Percentiles rank a stretch among this genome's conserved stretches.
phyloP scores from a whole-genome alignment of 2,888 invertebrate species.

The Drosophila mulleri region DNA sequence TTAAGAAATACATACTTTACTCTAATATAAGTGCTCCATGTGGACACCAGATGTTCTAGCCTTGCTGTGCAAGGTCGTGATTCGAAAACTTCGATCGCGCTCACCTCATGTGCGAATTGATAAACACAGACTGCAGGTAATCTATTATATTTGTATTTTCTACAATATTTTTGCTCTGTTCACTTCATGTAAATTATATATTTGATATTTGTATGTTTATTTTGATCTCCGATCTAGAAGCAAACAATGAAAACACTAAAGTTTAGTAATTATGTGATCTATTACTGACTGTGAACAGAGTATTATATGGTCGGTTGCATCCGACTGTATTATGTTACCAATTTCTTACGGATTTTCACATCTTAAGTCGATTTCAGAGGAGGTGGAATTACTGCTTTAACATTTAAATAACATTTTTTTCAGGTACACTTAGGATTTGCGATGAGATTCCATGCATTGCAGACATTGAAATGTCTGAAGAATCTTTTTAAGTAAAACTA shows the following conservation, averaged over 20 bases:
- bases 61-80: neutral
- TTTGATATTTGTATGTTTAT: neutral
- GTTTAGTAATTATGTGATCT: no score
- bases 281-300: neutral
- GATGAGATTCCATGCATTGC: conserved; percentile 3
- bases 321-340: neutral
- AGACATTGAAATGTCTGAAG: neutral
- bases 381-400: conserved; percentile 5
- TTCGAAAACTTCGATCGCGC: neutral
- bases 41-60: neutral
- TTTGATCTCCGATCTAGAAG: no score
- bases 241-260: neutral
- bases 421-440: conserved; percentile 9
- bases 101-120: no score
- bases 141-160: neutral
- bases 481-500: conserved; percentile 10
- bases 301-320: neutral
- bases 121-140: neutral
- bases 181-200: neutral
- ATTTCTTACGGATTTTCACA: conserved; percentile 2
- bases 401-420: conserved; percentile 6
- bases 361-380: conserved; percentile 3
- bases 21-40: conserved; percentile 7
- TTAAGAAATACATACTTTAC: neutral
- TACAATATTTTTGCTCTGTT: neutral